Evolutionary conservation across 1,140 invertebrate genomes (phyloP), one percentile per base, ranked within the genome.

Genomic region (Stenopsyche tienmushanensis): DNA sequence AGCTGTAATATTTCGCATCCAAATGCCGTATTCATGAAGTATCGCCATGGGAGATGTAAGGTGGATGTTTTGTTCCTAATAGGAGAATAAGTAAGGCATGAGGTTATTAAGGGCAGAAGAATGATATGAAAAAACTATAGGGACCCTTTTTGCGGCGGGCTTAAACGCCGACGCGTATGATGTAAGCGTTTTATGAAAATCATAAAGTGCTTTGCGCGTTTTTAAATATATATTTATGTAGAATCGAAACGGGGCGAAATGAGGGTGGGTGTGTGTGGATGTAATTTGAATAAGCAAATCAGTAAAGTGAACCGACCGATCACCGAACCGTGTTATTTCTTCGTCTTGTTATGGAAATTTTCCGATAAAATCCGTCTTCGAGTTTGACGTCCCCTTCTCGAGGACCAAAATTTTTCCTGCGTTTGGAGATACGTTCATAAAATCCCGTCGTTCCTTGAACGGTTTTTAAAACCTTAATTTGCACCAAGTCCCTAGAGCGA

Each of bases 261-360:
- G n/a, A n/a, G n/a, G n/a, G n/a, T n/a, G n/a, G 44, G 39, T 50
- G 15, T 44, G 15, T 42, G 45, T 26, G 45, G 18, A 47, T 62
- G 39, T 52, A 62, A 62, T 62, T 62, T 62, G 21, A 25, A 53
- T 53, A 53, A 23, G 50, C 50, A 53, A 53, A 24, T 45, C 7
- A 24, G 57, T 53, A 13, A 18, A 18, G 50, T 8, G 20, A 26
- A 34, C n/a, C 29, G 15, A 1, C 52, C 50, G 34, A 53, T 41
- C 52, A 45, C 13, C 25, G 67, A 69, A 63, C 64, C 64, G 67
- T 57, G 67, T 63, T 69, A 69, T 69, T 66, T 47, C 45, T 44
- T 41, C 60, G 59, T 66, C 63, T 69, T 69, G 63, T 69, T 55
- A 65, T 69, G 67, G 58, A 69, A 59, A 69, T 69, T 69, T 52